phyloP scores from a whole-genome alignment of 2,888 invertebrate genomes.

The Eudasyphora cyanicolor region DNA sequence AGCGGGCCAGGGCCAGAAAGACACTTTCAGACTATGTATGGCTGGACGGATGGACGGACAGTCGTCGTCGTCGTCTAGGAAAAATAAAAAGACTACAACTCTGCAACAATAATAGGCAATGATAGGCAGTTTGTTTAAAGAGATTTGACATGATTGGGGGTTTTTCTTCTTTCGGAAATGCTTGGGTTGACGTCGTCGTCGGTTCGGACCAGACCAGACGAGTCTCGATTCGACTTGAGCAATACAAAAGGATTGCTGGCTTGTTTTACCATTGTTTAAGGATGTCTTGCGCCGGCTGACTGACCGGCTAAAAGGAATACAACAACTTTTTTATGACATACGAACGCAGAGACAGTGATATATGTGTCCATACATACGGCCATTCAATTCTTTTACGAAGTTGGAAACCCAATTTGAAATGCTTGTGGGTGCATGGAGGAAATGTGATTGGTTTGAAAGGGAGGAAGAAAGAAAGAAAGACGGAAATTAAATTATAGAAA shows the following conservation, averaged over 20 bases:
- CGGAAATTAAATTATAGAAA: background rate
- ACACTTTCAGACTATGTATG: background rate
- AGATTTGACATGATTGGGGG: constrained; percentile 53
- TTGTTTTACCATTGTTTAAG: constrained; percentile 14
- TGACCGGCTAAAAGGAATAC: background rate
- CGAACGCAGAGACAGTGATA: background rate
- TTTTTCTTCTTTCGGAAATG: background rate
- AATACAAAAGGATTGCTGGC: background rate
- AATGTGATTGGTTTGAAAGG: no score
- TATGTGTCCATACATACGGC: background rate
- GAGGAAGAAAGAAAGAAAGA: no score
- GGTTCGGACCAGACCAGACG: background rate
- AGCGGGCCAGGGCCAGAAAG: background rate
- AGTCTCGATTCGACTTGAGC: background rate
- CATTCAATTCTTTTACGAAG: background rate
- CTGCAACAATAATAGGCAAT: constrained; percentile 36
- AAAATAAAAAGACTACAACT: constrained; percentile 5
- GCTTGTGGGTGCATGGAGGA: background rate
- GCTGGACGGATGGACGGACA: background rate
- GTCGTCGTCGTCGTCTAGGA: background rate
- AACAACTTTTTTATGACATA: background rate
- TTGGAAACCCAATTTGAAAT: background rate
- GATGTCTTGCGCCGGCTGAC: background rate
- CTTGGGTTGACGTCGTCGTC: background rate
- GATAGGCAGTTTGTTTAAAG: constrained; percentile 62